Conservation (phyloP, 2,113 vertebrate genomes). For the Spheniscus mendiculus region DNA sequence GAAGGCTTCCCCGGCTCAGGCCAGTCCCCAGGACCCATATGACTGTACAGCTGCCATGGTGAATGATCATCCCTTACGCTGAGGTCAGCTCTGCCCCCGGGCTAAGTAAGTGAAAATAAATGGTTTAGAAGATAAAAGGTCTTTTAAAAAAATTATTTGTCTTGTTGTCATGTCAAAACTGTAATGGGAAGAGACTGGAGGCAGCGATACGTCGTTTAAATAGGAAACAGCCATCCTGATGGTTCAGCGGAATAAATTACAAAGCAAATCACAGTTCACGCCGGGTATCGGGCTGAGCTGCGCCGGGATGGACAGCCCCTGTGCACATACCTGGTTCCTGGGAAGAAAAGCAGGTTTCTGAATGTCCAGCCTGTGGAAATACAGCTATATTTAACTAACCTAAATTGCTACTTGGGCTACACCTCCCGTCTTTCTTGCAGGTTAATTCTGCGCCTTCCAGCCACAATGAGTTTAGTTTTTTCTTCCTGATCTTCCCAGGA, state of each 20-base stretch:
- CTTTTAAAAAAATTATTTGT: constrained; percentile 75
- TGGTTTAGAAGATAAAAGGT: constrained; percentile 77
- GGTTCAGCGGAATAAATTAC: neutral
- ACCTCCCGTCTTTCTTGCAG: neutral
- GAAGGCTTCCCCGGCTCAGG: neutral
- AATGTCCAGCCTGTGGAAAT: neutral
- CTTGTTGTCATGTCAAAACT: constrained; percentile 70
- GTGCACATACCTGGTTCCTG: neutral
- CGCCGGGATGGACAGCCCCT: neutral
- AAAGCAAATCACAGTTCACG: neutral
- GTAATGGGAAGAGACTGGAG: constrained; percentile 58
- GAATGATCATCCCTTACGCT: constrained; percentile 37
- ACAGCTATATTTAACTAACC: neutral
- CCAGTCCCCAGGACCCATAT: constrained; percentile 51
- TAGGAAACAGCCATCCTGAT: constrained; percentile 21
- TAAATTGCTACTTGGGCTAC: neutral
- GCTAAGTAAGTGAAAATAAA: constrained; percentile 78
- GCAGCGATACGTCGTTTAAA: neutral
- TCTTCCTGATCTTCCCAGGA: neutral
- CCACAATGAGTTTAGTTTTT: neutral
- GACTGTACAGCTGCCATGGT: constrained; percentile 72
- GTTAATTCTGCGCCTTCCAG: neutral
- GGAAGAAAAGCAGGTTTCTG: neutral
- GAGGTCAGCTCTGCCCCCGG: constrained; percentile 77
- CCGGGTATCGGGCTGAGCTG: neutral